These are phyloP conservation scores for Actinemys pallida DNA, from an alignment of 2,113 vertebrate species.

Conservation along the genomic window DNA sequence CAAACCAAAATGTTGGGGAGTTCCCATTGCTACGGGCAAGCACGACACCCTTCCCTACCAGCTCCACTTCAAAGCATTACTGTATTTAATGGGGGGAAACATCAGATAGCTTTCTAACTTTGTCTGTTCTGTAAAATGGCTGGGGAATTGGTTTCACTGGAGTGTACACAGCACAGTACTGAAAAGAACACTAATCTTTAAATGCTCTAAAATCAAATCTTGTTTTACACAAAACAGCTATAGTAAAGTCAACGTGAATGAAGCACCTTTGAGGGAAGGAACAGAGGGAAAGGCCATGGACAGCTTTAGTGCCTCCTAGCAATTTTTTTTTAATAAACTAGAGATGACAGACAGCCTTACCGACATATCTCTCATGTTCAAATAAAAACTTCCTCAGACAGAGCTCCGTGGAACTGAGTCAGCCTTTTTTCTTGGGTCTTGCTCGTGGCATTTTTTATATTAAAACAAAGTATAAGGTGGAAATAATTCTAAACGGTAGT, in stretches of 20 bases:
- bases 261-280: conserved; percentile 77
- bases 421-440: conserved; percentile 62
- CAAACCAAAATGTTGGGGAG: not conserved
- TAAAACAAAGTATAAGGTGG: conserved; percentile 61
- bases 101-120: not conserved
- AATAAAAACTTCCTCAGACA: conserved; percentile 69
- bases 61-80: not conserved
- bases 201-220: conserved; percentile 66
- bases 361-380: conserved; percentile 76
- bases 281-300: conserved; percentile 72
- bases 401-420: conserved; percentile 61
- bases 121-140: conserved; percentile 15
- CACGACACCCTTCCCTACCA: not conserved
- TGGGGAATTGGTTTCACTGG: not conserved
- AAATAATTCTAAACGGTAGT: conserved; percentile 58
- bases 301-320: conserved; percentile 72
- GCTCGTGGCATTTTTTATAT: conserved; percentile 64
- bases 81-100: not conserved
- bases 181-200: conserved; percentile 49
- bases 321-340: conserved; percentile 75
- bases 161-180: not conserved
- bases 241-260: conserved; percentile 53
- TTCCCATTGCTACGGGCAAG: fast-evolving
- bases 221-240: conserved; percentile 63
- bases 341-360: conserved; percentile 71